A percentile compares a stretch with the other conserved stretches of the same genome.
phyloP scores from a whole-genome alignment of 2,797 vertebrate genomes.

The Paramormyrops hopkinsi region DNA sequence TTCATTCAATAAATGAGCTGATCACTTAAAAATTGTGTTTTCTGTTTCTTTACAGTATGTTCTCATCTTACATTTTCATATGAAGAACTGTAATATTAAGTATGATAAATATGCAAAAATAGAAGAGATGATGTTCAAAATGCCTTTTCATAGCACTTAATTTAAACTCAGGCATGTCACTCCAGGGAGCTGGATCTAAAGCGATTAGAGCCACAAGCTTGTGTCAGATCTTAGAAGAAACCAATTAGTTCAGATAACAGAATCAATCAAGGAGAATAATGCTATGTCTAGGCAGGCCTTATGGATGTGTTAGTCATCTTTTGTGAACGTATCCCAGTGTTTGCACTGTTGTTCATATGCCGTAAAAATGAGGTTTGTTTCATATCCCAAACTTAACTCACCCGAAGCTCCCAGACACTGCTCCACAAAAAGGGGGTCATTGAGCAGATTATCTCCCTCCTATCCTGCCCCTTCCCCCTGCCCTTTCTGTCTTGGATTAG shows the following conservation, averaged over 20 bases:
- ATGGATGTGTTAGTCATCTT: neutral
- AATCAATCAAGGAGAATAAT: slow-evolving; percentile 2
- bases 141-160: neutral
- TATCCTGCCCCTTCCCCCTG: neutral
- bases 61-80: neutral
- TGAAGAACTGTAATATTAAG: neutral
- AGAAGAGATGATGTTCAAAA: neutral
- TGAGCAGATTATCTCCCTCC: neutral
- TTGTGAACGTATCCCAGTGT: neutral
- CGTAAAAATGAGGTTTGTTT: neutral
- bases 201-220: neutral
- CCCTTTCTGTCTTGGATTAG: neutral
- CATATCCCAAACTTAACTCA: neutral
- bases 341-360: neutral
- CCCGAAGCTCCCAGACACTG: neutral
- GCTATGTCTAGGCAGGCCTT: neutral
- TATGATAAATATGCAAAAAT: neutral
- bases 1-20: neutral
- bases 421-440: neutral
- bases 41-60: neutral
- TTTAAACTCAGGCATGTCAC: neutral
- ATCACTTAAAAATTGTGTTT: neutral
- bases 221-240: slow-evolving; percentile 5
- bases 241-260: slow-evolving; percentile 2
- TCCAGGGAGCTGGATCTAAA: neutral